Percentiles rank a stretch among this genome's conserved stretches.
These are phyloP conservation scores for Geotria australis DNA, from an alignment of 2,797 vertebrate species.

Conservation along the genomic window DNA sequence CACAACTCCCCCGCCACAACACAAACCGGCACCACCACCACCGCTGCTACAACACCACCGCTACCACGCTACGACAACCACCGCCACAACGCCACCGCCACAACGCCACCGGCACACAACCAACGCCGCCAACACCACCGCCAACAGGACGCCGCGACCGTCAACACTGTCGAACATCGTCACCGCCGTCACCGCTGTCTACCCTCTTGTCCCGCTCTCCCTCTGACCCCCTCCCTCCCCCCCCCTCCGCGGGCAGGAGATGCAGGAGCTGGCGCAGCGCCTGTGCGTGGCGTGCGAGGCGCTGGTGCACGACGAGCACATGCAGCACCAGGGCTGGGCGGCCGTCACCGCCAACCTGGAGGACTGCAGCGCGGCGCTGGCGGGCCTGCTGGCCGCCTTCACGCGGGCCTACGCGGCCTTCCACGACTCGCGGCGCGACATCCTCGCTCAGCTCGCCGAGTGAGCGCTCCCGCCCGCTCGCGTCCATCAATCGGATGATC, in stretches of 20 bases:
- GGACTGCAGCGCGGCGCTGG: constrained; percentile 31
- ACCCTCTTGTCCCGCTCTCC: neutral
- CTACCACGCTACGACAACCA: too few species aligned
- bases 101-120: too few species aligned
- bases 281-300: constrained; percentile 92
- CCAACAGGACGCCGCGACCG: too few species aligned
- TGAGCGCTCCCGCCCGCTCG: neutral
- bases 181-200: too few species aligned
- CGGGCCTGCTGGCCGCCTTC: neutral
- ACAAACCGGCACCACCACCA: too few species aligned
- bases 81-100: too few species aligned
- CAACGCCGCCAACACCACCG: too few species aligned
- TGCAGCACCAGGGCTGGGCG: constrained; percentile 97
- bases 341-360: constrained; percentile 98
- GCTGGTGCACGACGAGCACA: constrained; percentile 89
- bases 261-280: constrained; percentile 98
- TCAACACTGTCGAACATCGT: too few species aligned
- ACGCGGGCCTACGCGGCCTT: neutral
- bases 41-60: too few species aligned
- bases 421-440: too few species aligned
- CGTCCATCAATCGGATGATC: too few species aligned
- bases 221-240: neutral
- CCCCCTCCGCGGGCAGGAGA: constrained; percentile 27
- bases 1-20: too few species aligned
- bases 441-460: neutral